A percentile compares a stretch with the other conserved stretches of the same genome.
Evolutionary conservation across 2,888 invertebrate genomes (phyloP).

Genomic region (Drosophila meridionalis): DNA sequence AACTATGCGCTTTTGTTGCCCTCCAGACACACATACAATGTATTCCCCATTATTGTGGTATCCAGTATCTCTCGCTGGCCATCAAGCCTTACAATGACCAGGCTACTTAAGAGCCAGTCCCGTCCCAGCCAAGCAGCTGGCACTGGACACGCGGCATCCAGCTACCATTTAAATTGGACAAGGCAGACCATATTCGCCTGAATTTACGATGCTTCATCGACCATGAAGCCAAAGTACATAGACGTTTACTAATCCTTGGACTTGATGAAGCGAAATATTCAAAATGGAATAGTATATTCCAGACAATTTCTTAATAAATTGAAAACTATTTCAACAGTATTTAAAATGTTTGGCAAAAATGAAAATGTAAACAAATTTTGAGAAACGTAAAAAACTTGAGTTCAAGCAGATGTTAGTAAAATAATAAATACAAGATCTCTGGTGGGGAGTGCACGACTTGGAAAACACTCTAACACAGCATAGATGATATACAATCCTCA

Average conservation of each 20-base stretch:
- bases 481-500: too few relatives aligned
- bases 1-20: slow-evolving; percentile 75
- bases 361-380: too few relatives aligned
- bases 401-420: background rate
- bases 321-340: background rate
- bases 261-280: background rate
- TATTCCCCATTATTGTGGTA: slow-evolving; percentile 24
- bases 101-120: slow-evolving; percentile 58
- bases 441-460: background rate
- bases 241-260: background rate
- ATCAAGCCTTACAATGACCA: slow-evolving; percentile 57
- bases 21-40: slow-evolving; percentile 38
- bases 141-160: slow-evolving; percentile 22
- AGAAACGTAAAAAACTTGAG: background rate
- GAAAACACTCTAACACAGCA: background rate
- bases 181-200: slow-evolving; percentile 12
- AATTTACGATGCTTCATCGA: slow-evolving; percentile 16
- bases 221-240: background rate
- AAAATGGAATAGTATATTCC: background rate
- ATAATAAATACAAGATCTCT: background rate
- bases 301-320: background rate
- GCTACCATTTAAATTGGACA: slow-evolving; percentile 17
- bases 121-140: slow-evolving; percentile 25
- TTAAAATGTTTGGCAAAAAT: background rate
- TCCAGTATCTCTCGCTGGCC: slow-evolving; percentile 24